phyloP scores from a whole-genome alignment of 2,888 invertebrate genomes.

The Aspidiotus destructor region DNA sequence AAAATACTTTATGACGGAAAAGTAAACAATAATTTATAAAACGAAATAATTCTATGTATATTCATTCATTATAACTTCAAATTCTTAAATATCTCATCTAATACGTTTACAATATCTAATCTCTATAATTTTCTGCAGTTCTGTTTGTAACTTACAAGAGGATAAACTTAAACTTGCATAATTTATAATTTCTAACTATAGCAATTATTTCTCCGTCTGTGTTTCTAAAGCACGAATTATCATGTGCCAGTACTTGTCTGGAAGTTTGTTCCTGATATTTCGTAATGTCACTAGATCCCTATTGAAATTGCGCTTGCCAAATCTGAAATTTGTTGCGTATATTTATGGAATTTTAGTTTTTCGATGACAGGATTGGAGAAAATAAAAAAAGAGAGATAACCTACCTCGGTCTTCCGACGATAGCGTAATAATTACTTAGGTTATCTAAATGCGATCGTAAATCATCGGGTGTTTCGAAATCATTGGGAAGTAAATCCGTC shows the following conservation, averaged over 20 bases:
- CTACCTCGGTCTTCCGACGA: conserved; percentile 27
- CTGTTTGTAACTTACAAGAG: too few species aligned
- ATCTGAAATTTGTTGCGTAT: conserved; percentile 5
- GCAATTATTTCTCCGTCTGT: too few species aligned
- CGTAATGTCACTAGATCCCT: conserved; percentile 12
- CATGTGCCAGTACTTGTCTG: conserved; percentile 10
- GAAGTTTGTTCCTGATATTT: conserved; percentile 13
- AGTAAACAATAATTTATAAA: too few species aligned
- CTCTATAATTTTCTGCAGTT: too few species aligned
- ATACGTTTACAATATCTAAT: too few species aligned
- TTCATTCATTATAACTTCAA: too few species aligned
- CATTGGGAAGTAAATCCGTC: conserved; percentile 18
- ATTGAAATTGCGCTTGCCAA: conserved; percentile 20
- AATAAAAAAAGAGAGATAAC: not conserved
- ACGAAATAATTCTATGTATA: too few species aligned
- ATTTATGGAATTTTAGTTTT: not conserved
- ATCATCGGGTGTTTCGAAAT: conserved; percentile 27
- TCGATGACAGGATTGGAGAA: not conserved
- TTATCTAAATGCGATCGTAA: conserved; percentile 27
- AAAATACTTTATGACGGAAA: too few species aligned
- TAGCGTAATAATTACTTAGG: conserved; percentile 24
- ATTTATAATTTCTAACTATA: too few species aligned
- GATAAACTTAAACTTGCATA: too few species aligned
- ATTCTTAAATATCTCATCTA: too few species aligned
- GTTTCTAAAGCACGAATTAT: too few species aligned